Conservation (phyloP, 1,140 invertebrate species). For the Uloborus diversus region DNA sequence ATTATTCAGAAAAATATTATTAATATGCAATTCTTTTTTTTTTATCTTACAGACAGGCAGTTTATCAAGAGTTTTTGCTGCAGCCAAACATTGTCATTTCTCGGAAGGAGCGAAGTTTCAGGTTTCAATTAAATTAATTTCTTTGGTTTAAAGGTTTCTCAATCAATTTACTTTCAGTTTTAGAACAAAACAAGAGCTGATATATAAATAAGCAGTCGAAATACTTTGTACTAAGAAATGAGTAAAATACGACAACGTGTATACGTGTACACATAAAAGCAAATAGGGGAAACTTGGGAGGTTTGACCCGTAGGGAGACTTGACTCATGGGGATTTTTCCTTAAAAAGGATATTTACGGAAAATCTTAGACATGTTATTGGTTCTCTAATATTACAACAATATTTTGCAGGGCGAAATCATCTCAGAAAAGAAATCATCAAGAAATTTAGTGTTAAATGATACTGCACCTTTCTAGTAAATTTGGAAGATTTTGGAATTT, state of each 20-base stretch:
- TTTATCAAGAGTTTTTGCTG: background rate
- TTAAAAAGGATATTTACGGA: too few species aligned
- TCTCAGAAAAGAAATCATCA: too few species aligned
- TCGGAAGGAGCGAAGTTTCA: background rate
- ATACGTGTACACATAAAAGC: background rate
- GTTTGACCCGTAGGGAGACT: too few species aligned
- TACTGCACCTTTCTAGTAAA: too few species aligned
- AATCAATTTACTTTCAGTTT: background rate
- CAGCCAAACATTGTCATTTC: background rate
- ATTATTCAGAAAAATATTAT: too few species aligned
- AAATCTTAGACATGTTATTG: too few species aligned
- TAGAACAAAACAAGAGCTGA: background rate
- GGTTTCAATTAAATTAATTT: background rate
- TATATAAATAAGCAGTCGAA: background rate
- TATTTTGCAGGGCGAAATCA: too few species aligned
- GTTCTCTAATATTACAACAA: too few species aligned
- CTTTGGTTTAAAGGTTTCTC: background rate
- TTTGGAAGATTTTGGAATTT: too few species aligned
- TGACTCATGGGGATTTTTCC: too few species aligned
- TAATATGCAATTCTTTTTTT: background rate
- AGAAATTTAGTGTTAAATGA: too few species aligned
- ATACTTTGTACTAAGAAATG: background rate
- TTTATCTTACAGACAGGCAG: background rate
- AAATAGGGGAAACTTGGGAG: background rate
- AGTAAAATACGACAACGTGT: background rate